Evolutionary conservation across 1,140 invertebrate species (phyloP), one percentile per base, ranked within the genome.

Genomic region (Ooceraea biroi): DNA sequence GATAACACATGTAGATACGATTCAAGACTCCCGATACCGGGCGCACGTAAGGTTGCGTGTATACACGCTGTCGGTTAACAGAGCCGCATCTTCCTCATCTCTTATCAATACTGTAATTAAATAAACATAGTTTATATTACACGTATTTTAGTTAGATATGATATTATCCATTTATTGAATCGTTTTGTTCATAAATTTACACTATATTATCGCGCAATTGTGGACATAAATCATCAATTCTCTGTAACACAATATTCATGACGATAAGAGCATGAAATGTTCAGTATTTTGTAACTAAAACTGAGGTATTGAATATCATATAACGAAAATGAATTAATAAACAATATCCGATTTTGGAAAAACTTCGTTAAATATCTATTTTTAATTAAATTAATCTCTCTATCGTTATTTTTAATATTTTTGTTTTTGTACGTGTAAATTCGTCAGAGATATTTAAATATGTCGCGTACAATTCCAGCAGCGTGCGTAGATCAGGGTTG

Each of bases 21-120:
- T n/a, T 65, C 19, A 8, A 11, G 3, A 60, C 8, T 36, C 3
- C 36, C 36, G 36, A 2, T 2, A 36, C 2, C 36, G 36, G 7
- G 36, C 36, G 36, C 36, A 36, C 36, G 36, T 36, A 36, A 36
- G 36, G 36, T 36, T n/a, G 52, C 52, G 50, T 17, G 50, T 52
- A 17, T n/a, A 52, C 50, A 17, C 50, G 52, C n/a, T 10, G n/a
- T 19, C 52, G 52, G 44, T 65, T 61, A 82, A 57, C 85, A 83
- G 83, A 25, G 66, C 68, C 19, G 55, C n/a, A n/a, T 14, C 52
- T 17, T 69, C 48, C 25, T 86, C 87, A 85, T 89, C 41, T 46
- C 25, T 52, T 17, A 27, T n/a, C n/a, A 12, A 5, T 63, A 10
- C 86, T 88, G 77, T 0, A 78, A 85, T 27, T 84, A 55, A 60